These are phyloP conservation scores for Scartelaos histophorus DNA, from an alignment of 2,113 vertebrate species.

Conservation along the genomic window DNA sequence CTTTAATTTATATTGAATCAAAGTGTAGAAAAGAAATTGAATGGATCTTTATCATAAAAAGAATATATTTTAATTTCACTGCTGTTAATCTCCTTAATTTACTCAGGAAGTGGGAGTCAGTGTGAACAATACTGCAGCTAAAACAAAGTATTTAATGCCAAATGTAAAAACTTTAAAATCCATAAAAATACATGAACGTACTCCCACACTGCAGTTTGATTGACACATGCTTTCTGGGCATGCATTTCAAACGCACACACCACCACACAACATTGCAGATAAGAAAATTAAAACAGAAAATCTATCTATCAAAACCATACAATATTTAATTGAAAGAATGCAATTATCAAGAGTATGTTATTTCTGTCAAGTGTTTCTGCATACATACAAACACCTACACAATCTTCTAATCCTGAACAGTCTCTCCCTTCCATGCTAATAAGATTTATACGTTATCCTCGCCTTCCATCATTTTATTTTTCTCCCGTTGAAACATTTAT, in stretches of 20 bases:
- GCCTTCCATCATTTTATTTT: constrained; percentile 72
- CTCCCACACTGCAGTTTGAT: constrained; percentile 7
- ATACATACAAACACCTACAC: background rate
- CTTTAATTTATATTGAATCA: background rate
- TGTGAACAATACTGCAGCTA: background rate
- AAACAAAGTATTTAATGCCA: constrained; percentile 8
- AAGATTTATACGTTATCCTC: constrained; percentile 70
- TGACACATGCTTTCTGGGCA: constrained; percentile 2
- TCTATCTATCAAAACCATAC: constrained; percentile 39
- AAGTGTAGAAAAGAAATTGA: background rate
- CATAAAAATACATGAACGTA: background rate
- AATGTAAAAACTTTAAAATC: constrained; percentile 12
- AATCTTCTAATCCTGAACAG: background rate
- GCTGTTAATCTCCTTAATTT: background rate
- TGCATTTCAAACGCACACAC: constrained; percentile 3
- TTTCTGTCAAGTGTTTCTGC: constrained; percentile 12
- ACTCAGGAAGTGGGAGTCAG: background rate
- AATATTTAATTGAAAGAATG: constrained; percentile 44
- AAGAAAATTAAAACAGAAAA: background rate
- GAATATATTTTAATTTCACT: background rate
- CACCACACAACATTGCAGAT: background rate
- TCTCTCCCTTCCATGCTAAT: constrained; percentile 44
- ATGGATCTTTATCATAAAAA: background rate
- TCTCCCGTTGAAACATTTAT: constrained; percentile 72
- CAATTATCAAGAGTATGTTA: background rate